phyloP scores from a whole-genome alignment of 1,140 invertebrate species.

The Scaptomyza graminum region DNA sequence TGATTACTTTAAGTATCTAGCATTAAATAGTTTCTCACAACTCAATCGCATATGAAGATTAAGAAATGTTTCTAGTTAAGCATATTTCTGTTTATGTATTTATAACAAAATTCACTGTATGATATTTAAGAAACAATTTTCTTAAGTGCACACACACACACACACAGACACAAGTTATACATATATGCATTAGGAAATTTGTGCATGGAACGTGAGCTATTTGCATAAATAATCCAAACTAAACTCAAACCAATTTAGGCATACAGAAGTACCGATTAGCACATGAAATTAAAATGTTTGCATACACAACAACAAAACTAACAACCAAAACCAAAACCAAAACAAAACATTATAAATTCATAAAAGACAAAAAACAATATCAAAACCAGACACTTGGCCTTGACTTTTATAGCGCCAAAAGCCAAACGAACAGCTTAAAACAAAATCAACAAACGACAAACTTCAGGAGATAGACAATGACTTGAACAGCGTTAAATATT shows the following conservation, averaged over 20 bases:
- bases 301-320: background rate
- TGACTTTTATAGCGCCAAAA: conserved; percentile 54
- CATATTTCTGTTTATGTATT: too few relatives aligned
- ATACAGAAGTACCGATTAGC: background rate
- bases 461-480: conserved; percentile 2
- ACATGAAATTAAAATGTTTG: background rate
- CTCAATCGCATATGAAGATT: too few relatives aligned
- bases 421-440: conserved; percentile 1
- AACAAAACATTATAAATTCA: conserved; percentile 4
- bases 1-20: too few relatives aligned
- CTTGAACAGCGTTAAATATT: conserved; percentile 28
- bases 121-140: background rate
- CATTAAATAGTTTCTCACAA: too few relatives aligned
- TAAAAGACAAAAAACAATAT: background rate
- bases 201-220: background rate
- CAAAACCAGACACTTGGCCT: conserved; percentile 40
- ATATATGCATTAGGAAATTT: too few relatives aligned
- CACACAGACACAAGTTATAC: too few relatives aligned
- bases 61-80: too few relatives aligned
- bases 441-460: conserved; percentile 20
- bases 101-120: too few relatives aligned
- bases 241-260: background rate
- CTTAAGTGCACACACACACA: background rate
- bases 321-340: background rate
- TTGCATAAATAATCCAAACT: background rate